These are phyloP conservation scores for Crocodylus rhombifer DNA, from an alignment of 2,797 vertebrate genomes.

Conservation along the genomic window DNA sequence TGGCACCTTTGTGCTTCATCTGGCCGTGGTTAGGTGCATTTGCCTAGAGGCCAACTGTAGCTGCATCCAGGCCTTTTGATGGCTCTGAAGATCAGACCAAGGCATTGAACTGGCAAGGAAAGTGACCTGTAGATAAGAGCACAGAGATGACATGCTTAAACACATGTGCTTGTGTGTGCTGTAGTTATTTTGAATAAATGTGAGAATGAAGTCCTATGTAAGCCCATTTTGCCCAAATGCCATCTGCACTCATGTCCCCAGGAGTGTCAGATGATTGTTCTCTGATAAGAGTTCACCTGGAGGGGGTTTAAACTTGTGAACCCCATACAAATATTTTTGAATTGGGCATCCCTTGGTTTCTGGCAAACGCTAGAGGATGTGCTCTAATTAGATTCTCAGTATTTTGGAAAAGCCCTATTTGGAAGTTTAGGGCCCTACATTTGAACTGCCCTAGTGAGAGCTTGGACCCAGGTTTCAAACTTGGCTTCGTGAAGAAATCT, in stretches of 20 bases:
- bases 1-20: neutral
- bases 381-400: neutral
- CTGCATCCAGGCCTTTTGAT: neutral
- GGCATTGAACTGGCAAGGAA: neutral
- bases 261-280: neutral
- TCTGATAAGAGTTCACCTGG: neutral
- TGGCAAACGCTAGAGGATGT: neutral
- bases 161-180: too few species aligned
- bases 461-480: neutral
- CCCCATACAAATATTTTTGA: neutral
- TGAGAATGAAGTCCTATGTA: neutral
- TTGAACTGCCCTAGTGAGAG: neutral
- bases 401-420: neutral
- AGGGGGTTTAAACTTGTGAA: neutral
- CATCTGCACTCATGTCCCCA: neutral
- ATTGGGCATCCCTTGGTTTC: neutral
- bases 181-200: neutral
- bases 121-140: neutral
- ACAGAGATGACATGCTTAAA: neutral
- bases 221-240: neutral
- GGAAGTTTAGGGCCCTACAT: neutral
- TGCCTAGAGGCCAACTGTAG: neutral
- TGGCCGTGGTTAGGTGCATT: neutral
- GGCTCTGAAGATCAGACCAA: neutral
- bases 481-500: neutral